Conservation (phyloP, 2,113 vertebrate species). For the Nanorana parkeri region DNA sequence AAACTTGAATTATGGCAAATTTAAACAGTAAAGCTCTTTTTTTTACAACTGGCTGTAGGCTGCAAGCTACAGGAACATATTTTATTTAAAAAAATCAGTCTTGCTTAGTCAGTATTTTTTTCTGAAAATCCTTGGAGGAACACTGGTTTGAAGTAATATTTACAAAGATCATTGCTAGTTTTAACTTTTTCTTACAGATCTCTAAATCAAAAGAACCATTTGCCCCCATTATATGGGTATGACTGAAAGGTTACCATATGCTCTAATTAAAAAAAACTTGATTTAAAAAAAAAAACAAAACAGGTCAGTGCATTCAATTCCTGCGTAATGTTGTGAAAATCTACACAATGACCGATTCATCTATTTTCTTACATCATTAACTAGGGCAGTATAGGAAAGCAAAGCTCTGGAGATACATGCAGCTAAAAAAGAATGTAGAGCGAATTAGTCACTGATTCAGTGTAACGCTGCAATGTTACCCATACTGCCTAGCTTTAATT, state of each 20-base stretch:
- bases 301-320: conserved; percentile 2
- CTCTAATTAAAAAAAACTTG: no score
- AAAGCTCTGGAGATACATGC: conserved; percentile 17
- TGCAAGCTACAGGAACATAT: conserved; percentile 49
- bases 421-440: not conserved
- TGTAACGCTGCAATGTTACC: not conserved
- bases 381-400: conserved; percentile 15
- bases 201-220: conserved; percentile 32
- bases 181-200: conserved; percentile 22
- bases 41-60: conserved; percentile 50
- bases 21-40: conserved; percentile 53
- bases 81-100: conserved; percentile 53
- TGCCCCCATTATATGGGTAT: not conserved
- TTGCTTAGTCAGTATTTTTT: conserved; percentile 54
- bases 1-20: conserved; percentile 58
- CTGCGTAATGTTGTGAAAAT: conserved; percentile 46
- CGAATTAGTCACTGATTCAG: conserved; percentile 31
- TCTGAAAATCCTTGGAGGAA: conserved; percentile 43
- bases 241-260: not conserved
- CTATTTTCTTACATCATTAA: conserved; percentile 48
- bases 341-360: conserved; percentile 22
- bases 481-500: not conserved
- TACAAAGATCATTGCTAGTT: conserved; percentile 17
- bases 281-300: no score
- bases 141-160: conserved; percentile 30